Evolutionary conservation across 2,797 vertebrate genomes (phyloP).

Genomic region (Cyclura pinguis): DNA sequence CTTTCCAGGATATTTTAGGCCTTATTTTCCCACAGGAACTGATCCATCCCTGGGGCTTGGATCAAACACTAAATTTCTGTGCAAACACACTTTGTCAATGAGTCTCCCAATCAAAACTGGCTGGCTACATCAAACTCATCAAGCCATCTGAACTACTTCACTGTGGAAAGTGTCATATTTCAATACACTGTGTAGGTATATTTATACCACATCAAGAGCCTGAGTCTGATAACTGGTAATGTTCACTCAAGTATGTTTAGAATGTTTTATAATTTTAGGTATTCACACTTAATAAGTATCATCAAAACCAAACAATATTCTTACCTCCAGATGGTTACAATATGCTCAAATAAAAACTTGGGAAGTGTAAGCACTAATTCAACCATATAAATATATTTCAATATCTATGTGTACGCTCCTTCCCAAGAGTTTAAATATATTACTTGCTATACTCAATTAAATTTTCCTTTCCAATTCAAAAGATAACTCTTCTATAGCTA

Average conservation of each 20-base stretch:
- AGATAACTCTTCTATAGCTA: conserved; percentile 22
- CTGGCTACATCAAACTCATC: neutral
- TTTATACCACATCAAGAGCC: conserved; percentile 11
- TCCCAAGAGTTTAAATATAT: neutral
- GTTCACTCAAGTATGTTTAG: neutral
- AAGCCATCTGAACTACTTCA: conserved; percentile 1
- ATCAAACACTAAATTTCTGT: neutral
- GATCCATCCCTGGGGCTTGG: too few relatives aligned
- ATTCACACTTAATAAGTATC: neutral
- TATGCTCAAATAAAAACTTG: neutral
- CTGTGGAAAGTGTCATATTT: conserved; percentile 29
- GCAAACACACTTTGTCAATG: neutral
- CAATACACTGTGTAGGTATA: rapidly evolving
- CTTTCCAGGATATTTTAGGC: too few relatives aligned
- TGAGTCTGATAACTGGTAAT: too few relatives aligned
- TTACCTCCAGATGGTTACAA: conserved; percentile 22
- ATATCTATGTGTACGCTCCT: conserved; percentile 14
- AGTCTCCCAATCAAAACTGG: conserved; percentile 8
- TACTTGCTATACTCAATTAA: conserved; percentile 40
- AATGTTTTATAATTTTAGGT: neutral
- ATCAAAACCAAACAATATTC: conserved; percentile 9
- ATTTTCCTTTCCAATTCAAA: neutral
- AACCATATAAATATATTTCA: neutral
- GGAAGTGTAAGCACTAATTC: too few relatives aligned
- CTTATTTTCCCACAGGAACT: too few relatives aligned